Percentiles rank a stretch among this genome's conserved stretches.
Evolutionary conservation across 23 tunicate species (phyloP).

Genomic region (Styela plicata): DNA sequence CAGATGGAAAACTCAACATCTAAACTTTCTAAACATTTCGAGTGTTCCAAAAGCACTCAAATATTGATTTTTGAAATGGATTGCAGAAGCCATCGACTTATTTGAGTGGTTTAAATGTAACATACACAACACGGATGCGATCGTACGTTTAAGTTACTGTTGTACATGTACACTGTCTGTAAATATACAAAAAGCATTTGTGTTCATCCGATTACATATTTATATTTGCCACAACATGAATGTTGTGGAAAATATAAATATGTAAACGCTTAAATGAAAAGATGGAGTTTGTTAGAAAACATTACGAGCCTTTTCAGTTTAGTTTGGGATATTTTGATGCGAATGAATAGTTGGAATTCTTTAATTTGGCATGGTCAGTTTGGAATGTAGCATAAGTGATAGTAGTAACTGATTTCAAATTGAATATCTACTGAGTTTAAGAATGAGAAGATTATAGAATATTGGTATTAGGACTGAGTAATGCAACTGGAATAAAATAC

Average conservation of each 20-base stretch:
- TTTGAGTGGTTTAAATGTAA: neutral
- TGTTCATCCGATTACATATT: too few species aligned
- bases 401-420: too few species aligned
- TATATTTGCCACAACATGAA: too few species aligned
- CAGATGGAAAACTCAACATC: too few species aligned
- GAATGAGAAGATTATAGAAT: too few species aligned
- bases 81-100: neutral
- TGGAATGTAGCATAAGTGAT: too few species aligned
- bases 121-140: neutral
- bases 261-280: neutral
- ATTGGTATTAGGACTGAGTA: too few species aligned
- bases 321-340: too few species aligned
- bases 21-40: neutral
- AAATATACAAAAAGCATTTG: neutral
- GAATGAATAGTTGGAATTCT: neutral
- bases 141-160: neutral
- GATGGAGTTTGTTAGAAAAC: neutral
- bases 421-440: too few species aligned
- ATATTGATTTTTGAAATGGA: neutral
- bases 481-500: too few species aligned
- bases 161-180: too few species aligned
- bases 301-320: too few species aligned
- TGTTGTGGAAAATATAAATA: neutral
- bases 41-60: neutral
- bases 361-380: neutral